Percentiles rank a stretch among this genome's conserved stretches.
Conservation (phyloP, 2,797 vertebrate species). For the Sebastes umbrosus region DNA sequence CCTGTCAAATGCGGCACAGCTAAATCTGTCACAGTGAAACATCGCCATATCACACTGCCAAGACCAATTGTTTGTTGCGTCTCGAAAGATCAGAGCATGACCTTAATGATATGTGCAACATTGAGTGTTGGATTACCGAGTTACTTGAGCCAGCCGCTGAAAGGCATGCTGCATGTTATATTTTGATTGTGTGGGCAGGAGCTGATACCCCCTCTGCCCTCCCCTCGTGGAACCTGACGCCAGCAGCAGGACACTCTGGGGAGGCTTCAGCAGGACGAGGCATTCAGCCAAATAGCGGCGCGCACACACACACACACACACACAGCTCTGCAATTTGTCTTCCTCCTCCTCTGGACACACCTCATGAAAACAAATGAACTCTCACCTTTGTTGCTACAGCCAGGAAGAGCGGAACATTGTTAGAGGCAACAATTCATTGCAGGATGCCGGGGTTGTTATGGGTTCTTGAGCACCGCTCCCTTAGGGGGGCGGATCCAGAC, state of each 20-base stretch:
- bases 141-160: slow-evolving; percentile 59
- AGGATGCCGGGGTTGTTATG: slow-evolving; percentile 51
- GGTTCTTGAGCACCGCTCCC: slow-evolving; percentile 57
- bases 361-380: slow-evolving; percentile 81
- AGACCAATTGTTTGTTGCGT: slow-evolving; percentile 61
- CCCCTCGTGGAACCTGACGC: slow-evolving; percentile 71
- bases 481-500: slow-evolving; percentile 22
- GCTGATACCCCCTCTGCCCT: slow-evolving; percentile 70
- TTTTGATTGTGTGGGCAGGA: slow-evolving; percentile 80
- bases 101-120: slow-evolving; percentile 70
- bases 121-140: slow-evolving; percentile 61
- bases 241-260: slow-evolving; percentile 70
- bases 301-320: slow-evolving; percentile 28
- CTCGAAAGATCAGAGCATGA: slow-evolving; percentile 62
- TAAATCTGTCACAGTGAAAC: slow-evolving; percentile 67
- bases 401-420: slow-evolving; percentile 58
- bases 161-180: slow-evolving; percentile 71
- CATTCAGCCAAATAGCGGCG: slow-evolving; percentile 72
- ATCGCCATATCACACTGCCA: slow-evolving; percentile 8
- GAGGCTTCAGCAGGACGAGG: slow-evolving; percentile 68
- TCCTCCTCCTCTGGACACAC: slow-evolving; percentile 75
- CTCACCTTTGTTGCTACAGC: slow-evolving; percentile 75
- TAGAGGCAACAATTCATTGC: slow-evolving; percentile 65
- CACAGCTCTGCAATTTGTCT: slow-evolving; percentile 75
- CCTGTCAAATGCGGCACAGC: slow-evolving; percentile 55